phyloP scores from a whole-genome alignment of 2,797 vertebrate species.

The Ibycter americanus region DNA sequence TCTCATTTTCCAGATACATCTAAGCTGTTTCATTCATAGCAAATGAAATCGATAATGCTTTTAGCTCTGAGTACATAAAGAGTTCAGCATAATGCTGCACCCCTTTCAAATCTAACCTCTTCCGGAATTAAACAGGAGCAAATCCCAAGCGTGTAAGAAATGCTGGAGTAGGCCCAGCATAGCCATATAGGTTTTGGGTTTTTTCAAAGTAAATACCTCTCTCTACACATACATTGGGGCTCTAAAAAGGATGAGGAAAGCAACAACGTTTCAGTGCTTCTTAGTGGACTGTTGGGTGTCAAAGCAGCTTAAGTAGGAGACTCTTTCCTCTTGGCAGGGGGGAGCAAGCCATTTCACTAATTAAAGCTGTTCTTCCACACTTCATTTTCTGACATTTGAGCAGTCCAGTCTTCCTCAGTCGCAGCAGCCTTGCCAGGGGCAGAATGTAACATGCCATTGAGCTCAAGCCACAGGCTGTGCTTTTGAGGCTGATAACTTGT shows the following conservation, averaged over 20 bases:
- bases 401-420: background rate
- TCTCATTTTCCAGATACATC: slow-evolving; percentile 20
- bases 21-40: slow-evolving; percentile 31
- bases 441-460: rapidly evolving
- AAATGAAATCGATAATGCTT: slow-evolving; percentile 53
- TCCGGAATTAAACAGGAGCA: background rate
- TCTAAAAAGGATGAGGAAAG: background rate
- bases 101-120: background rate
- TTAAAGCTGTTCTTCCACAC: background rate
- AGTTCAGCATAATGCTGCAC: background rate
- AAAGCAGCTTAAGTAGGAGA: background rate
- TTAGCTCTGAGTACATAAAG: background rate
- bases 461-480: background rate
- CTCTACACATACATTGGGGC: rapidly evolving
- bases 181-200: background rate
- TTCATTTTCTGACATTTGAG: background rate
- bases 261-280: background rate
- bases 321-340: background rate
- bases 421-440: rapidly evolving
- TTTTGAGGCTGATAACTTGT: background rate
- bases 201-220: background rate
- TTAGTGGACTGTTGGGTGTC: background rate
- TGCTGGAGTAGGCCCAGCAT: background rate
- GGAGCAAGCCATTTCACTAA: background rate
- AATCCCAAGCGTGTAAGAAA: background rate